Evolutionary conservation across 92 coral and sea anemone genomes (phyloP).

Genomic region (Palythoa caribaeorum): DNA sequence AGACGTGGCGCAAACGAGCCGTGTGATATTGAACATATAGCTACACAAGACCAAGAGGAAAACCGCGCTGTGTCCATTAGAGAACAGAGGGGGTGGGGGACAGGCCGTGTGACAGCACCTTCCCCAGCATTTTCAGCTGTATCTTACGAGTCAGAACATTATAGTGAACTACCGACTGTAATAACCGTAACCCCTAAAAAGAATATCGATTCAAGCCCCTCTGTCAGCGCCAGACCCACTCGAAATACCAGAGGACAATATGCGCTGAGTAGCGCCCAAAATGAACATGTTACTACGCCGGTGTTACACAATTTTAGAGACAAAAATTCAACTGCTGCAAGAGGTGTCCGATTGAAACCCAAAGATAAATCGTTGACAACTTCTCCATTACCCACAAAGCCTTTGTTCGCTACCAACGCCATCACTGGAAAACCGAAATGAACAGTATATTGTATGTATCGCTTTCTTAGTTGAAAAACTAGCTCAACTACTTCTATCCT

Average conservation of each 20-base stretch:
- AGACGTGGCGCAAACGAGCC: neutral
- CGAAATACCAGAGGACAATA: neutral
- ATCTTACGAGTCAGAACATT: conserved; percentile 81
- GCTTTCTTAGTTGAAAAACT: neutral
- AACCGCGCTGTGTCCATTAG: neutral
- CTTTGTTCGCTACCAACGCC: conserved; percentile 2
- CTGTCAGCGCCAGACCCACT: neutral
- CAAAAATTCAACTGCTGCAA: conserved; percentile 27
- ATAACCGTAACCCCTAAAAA: conserved; percentile 61
- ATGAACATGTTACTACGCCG: conserved; percentile 29
- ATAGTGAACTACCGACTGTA: conserved; percentile 86
- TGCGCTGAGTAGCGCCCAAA: conserved; percentile 1
- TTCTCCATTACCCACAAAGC: conserved; percentile 40
- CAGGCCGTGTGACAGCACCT: conserved; percentile 41
- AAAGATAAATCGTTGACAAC: conserved; percentile 2
- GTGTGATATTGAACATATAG: neutral
- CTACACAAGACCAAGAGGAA: conserved; percentile 18
- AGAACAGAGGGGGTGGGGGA: conserved; percentile 7
- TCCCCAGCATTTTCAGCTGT: conserved; percentile 85
- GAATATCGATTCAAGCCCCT: conserved; percentile 20
- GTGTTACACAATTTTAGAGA: conserved; percentile 46
- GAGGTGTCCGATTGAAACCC: conserved; percentile 12
- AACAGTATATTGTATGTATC: neutral
- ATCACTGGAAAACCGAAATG: neutral
- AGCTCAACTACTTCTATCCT: neutral